Percentiles rank a stretch among this genome's conserved stretches.
These are phyloP conservation scores for Portunus trituberculatus DNA, from an alignment of 1,140 invertebrate genomes.

Conservation along the genomic window DNA sequence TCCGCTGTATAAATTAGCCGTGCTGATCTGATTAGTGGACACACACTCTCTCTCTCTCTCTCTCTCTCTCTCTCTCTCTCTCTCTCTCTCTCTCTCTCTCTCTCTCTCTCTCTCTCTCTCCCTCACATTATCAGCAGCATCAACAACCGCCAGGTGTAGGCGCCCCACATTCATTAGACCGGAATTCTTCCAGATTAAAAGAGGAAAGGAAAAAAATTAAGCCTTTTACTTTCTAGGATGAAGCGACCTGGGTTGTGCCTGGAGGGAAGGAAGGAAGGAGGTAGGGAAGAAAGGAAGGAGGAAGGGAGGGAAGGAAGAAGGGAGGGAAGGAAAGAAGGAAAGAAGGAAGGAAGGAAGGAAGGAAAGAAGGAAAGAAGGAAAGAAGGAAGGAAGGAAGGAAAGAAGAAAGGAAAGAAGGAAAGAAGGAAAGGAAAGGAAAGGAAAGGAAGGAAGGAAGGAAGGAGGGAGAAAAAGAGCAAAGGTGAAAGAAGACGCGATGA, in stretches of 20 bases:
- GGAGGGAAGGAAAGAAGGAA: too few relatives aligned
- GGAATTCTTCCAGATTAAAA: conserved; percentile 23
- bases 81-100: conserved; percentile 6
- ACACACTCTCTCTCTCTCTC: not conserved
- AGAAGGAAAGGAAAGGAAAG: not conserved
- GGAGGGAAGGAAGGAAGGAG: not conserved
- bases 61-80: conserved; percentile 20
- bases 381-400: not conserved
- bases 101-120: not conserved
- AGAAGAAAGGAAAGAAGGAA: not conserved
- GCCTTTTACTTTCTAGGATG: not conserved
- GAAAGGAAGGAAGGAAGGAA: too few relatives aligned
- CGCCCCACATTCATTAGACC: not conserved
- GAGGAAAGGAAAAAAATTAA: not conserved
- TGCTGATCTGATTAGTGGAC: too few relatives aligned
- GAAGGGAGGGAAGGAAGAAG: too few relatives aligned
- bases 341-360: too few relatives aligned
- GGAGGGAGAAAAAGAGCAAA: too few relatives aligned
- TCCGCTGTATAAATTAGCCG: too few relatives aligned
- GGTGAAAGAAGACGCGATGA: too few relatives aligned
- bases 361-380: too few relatives aligned
- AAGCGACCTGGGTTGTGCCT: not conserved
- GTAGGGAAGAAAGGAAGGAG: not conserved
- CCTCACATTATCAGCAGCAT: not conserved
- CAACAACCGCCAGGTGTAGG: not conserved